Evolutionary conservation across 2,888 invertebrate species (phyloP), one percentile per base, ranked within the genome.

Genomic region (Sesia bembeciformis): DNA sequence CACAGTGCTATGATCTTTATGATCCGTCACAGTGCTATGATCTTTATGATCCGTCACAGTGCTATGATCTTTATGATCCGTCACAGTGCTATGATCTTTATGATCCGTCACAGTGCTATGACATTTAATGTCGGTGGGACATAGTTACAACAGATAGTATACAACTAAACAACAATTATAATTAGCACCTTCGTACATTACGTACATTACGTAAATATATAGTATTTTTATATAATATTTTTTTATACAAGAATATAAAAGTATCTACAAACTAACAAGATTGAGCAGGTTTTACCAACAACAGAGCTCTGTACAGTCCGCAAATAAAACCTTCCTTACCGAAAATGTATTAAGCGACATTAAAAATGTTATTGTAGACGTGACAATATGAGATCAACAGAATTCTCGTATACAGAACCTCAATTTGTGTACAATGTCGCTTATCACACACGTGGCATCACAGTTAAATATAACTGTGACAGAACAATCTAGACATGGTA

Each of bases 241-340:
- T 43, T 8, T 4, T 46, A 46, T 46, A 46, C n/a, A 46, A 41
- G 56, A 57, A 23, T 50, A 55, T 49, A 49, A 56, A 59, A 54
- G 57, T 56, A 59, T 51, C 42, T 52, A 67, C 68, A 56, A 62
- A 65, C 62, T 70, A 69, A 57, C 53, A 72, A 72, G 64, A 78
- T 81, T 81, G 78, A 78, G 78, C 78, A 76, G 73, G 61, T 64
- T 71, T 72, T 71, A 52, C 53, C 23, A 46, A 7, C 46, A 46
- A 23, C n/a, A 46, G 23, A 46, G 46, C 7, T 23, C 23, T 23
- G 23, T n/a, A 46, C 43, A 3, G 43, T 8, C 23, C 23, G 23
- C 46, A 46, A 46, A 6, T n/a, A 7, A 46, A 46, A 8, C 4
- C 46, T 8, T 8, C 46, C 4, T 46, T 46, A 5, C 46, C 46